Base-by-base conservation (phyloP, 2,888 invertebrate species). In the Dryobotodes eremita region DNA sequence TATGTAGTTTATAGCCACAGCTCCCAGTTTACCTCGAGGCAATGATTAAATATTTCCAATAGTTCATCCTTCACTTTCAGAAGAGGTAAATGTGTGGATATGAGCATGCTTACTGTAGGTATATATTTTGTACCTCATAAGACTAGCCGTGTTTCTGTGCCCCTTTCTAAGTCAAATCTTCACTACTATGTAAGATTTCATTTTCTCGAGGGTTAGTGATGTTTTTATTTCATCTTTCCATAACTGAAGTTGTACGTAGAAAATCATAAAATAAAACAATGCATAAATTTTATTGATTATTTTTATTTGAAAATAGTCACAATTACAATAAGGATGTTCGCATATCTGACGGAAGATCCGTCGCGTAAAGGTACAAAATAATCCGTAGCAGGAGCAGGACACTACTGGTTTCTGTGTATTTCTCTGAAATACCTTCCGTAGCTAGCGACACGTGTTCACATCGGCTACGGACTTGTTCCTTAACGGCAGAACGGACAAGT, bases 281-380 rank as follows among this genome's bases (percentile, higher is more conserved):
- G 20, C 17, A 31, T 50, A 59, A 75, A 61, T 50, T 79, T 79
- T 61, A 72, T 3, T 50, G 64, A 83, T 83, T 75, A 72, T 57
- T 57, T 79, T 79, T 79, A 79, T 83, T 83, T 55, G 26, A 75
- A n/a, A n/a, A 59, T 42, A 77, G 57, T 66, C 17, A 78, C 57
- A 79, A 26, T 62, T 74, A 82, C 53, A 82, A 46, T 7, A 31
- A 8, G 36, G 31, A 10, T 36, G 11, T 23, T 20, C 5, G 62
- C 11, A 23, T 31, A 31, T 62, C 36, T 20, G 36, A 10, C 11
- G 5, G 20, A 36, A 62, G 62, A 62, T 23, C 36, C 20, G 36
- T 36, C 62, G 62, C 62, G 20, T 36, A 46, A 46, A 42, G 42
- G 5, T 42, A 42, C 42, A 42, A 42, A n/a, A n/a, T n/a, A n/a